phyloP scores from a whole-genome alignment of 2,113 vertebrate species.

The Strigops habroptila region DNA sequence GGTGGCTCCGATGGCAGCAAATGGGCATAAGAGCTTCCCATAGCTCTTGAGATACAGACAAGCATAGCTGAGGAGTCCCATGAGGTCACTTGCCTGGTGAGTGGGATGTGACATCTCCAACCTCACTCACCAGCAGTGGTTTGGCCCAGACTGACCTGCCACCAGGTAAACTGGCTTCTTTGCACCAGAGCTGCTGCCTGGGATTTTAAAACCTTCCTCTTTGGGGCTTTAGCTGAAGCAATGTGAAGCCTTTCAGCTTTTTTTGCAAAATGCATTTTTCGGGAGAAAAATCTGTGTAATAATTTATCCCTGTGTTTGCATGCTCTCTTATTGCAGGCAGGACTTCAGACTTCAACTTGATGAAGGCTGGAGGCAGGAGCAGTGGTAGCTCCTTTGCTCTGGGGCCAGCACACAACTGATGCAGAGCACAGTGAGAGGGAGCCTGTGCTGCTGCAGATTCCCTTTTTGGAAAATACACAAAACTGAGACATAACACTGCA shows the following conservation, averaged over 20 bases:
- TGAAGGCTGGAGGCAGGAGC: background rate
- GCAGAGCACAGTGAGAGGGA: background rate
- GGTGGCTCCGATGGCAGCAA: background rate
- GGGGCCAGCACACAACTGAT: background rate
- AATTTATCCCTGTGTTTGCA: background rate
- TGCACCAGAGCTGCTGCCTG: background rate
- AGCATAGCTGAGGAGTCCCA: background rate
- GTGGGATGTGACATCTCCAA: rapidly evolving
- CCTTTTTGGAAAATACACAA: background rate
- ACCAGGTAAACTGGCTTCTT: background rate
- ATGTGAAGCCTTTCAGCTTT: background rate
- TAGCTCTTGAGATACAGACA: background rate
- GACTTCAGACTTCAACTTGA: background rate
- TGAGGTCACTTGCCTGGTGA: background rate
- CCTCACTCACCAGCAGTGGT: background rate
- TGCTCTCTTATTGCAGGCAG: background rate
- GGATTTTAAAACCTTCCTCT: background rate
- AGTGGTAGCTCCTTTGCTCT: rapidly evolving
- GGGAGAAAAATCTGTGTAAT: background rate
- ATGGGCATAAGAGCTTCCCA: background rate
- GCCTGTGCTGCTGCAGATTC: background rate
- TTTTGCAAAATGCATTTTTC: background rate
- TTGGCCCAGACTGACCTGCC: background rate
- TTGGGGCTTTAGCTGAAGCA: background rate
- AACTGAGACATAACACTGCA: background rate